Conservation (phyloP, 2,888 invertebrate species). For the Calliopum simillimum region DNA sequence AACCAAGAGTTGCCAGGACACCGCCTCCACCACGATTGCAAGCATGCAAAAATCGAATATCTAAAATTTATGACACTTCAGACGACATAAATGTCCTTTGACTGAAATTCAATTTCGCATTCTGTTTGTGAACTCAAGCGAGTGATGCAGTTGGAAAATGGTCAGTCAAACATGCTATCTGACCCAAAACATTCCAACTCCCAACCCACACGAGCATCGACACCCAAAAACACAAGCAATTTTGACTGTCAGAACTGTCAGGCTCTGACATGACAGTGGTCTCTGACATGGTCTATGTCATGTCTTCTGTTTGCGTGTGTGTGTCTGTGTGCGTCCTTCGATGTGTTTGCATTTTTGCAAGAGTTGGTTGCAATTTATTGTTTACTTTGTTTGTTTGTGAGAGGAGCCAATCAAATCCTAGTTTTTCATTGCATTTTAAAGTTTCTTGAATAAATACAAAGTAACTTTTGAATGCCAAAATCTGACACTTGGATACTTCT, state of each 20-base stretch:
- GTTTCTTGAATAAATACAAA: neutral
- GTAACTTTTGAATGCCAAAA: no score
- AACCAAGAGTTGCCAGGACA: no score
- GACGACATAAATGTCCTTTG: no score
- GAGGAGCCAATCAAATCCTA: slow-evolving; percentile 50
- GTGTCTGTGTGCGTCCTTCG: slow-evolving; percentile 48
- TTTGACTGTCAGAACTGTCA: slow-evolving; percentile 19
- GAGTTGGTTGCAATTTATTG: slow-evolving; percentile 4
- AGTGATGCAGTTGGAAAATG: slow-evolving; percentile 4
- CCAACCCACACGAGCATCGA: neutral
- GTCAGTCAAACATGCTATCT: slow-evolving; percentile 7
- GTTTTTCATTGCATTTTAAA: slow-evolving; percentile 43
- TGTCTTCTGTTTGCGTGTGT: slow-evolving; percentile 32
- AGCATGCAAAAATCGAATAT: no score
- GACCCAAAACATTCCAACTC: neutral
- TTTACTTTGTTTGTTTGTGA: slow-evolving; percentile 43
- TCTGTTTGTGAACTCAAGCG: neutral
- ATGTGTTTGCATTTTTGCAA: slow-evolving; percentile 47
- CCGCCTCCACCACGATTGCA: no score
- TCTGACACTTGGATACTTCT: no score
- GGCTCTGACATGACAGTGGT: slow-evolving; percentile 18
- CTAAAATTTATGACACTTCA: no score
- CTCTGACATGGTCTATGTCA: slow-evolving; percentile 1
- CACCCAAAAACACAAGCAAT: neutral
- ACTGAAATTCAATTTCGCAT: slow-evolving; percentile 3